Conservation (phyloP, 2,797 vertebrate species). For the Rousettus madagascariensis region DNA sequence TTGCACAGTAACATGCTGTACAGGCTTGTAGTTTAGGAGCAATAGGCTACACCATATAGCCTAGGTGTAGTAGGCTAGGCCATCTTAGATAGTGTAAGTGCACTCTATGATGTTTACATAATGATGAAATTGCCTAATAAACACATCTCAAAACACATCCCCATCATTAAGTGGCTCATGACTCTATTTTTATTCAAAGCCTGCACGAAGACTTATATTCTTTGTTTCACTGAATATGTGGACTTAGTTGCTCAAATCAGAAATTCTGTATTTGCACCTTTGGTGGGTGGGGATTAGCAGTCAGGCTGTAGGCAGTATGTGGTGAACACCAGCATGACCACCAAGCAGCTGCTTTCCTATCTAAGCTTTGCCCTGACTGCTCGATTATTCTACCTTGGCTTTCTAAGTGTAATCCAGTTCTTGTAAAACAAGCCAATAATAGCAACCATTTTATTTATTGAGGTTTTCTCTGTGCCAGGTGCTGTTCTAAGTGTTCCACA, state of each 20-base stretch:
- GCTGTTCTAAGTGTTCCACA: not conserved
- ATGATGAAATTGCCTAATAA: not conserved
- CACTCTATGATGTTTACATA: not conserved
- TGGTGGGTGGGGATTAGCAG: not conserved
- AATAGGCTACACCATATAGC: not conserved
- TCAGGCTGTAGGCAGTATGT: not conserved
- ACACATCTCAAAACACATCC: not conserved
- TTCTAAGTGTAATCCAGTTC: not conserved
- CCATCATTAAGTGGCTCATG: not conserved
- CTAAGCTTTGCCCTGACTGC: not conserved
- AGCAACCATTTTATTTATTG: not conserved
- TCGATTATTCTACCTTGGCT: not conserved
- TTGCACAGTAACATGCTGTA: not conserved
- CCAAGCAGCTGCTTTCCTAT: not conserved
- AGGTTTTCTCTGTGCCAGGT: not conserved
- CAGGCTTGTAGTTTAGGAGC: not conserved
- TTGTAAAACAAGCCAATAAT: not conserved
- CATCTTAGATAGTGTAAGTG: not conserved
- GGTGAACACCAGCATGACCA: not conserved
- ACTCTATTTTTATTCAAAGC: not conserved
- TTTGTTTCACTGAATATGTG: not conserved
- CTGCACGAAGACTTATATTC: not conserved
- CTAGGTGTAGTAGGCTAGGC: not conserved
- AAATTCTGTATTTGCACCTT: not conserved
- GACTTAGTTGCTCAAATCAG: not conserved